Evolutionary conservation across 2,888 invertebrate species (phyloP).

Genomic region (Dione vanillae): DNA sequence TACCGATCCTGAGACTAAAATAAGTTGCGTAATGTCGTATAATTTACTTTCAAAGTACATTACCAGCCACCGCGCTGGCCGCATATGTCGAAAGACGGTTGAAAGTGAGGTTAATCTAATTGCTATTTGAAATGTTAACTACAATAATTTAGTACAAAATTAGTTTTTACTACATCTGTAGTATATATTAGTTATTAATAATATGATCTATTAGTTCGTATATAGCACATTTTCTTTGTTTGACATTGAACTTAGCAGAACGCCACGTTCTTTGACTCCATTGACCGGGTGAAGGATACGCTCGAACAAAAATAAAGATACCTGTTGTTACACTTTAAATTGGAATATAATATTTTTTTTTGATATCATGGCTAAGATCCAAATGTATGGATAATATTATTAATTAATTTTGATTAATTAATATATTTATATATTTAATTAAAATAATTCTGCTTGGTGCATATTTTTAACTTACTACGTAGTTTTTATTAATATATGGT

Average conservation of each 20-base stretch:
- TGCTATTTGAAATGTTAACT: slow-evolving; percentile 31
- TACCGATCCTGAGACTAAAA: slow-evolving; percentile 47
- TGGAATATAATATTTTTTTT: slow-evolving; percentile 4
- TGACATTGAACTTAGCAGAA: slow-evolving; percentile 28
- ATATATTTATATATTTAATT: too few species aligned
- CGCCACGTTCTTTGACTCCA: slow-evolving; percentile 18
- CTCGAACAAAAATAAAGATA: slow-evolving; percentile 18
- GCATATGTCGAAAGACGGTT: slow-evolving; percentile 41
- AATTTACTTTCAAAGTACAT: slow-evolving; percentile 49
- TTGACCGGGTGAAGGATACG: slow-evolving; percentile 30
- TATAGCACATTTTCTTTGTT: slow-evolving; percentile 20
- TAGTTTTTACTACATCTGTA: background rate
- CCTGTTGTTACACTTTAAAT: slow-evolving; percentile 7
- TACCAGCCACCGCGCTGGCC: slow-evolving; percentile 39
- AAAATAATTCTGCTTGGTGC: too few species aligned
- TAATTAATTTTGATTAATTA: background rate
- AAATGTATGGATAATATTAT: background rate
- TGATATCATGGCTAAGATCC: background rate
- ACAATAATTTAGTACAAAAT: slow-evolving; percentile 4
- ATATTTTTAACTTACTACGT: too few species aligned
- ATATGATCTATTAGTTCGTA: background rate
- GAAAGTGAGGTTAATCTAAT: slow-evolving; percentile 38
- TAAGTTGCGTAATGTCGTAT: slow-evolving; percentile 45
- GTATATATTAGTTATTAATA: background rate
- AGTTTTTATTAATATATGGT: too few species aligned